Evolutionary conservation across 2,888 invertebrate genomes (phyloP).

Genomic region (Drosophila differens): DNA sequence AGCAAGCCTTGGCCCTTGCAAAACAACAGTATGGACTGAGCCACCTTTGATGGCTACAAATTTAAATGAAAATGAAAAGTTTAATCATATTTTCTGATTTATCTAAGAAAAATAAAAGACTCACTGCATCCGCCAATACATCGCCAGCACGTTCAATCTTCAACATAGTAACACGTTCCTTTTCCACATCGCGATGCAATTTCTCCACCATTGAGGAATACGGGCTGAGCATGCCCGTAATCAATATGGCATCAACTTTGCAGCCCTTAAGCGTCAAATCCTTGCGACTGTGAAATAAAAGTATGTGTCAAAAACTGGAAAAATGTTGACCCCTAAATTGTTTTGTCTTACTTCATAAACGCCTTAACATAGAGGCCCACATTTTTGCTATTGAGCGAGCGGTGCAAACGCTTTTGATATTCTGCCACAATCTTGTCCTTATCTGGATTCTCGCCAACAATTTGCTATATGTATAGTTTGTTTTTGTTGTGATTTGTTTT

Average conservation of each 20-base stretch:
- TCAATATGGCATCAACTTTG: constrained; percentile 91
- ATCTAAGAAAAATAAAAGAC: constrained; percentile 59
- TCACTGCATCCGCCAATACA: constrained; percentile 93
- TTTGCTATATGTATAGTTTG: constrained; percentile 85
- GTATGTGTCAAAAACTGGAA: neutral
- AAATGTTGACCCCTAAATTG: neutral
- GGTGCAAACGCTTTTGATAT: constrained; percentile 91
- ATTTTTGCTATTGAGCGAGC: constrained; percentile 92
- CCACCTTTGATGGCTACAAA: constrained; percentile 92
- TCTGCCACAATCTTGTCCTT: constrained; percentile 91
- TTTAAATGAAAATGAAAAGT: neutral
- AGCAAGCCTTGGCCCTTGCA: constrained; percentile 94
- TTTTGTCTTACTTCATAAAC: constrained; percentile 90
- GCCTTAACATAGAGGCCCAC: constrained; percentile 93
- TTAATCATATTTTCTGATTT: neutral
- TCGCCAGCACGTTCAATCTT: constrained; percentile 95
- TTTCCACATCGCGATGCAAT: constrained; percentile 91
- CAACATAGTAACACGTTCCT: constrained; percentile 92
- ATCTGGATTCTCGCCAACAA: constrained; percentile 88
- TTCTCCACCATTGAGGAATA: constrained; percentile 93
- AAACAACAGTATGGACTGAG: constrained; percentile 94
- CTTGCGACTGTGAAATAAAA: constrained; percentile 87
- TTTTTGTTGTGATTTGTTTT: constrained; percentile 28
- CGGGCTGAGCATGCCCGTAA: constrained; percentile 92
- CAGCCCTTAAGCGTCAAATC: constrained; percentile 90